Conservation (phyloP, 2,113 vertebrate species). For the Cololabis saira region DNA sequence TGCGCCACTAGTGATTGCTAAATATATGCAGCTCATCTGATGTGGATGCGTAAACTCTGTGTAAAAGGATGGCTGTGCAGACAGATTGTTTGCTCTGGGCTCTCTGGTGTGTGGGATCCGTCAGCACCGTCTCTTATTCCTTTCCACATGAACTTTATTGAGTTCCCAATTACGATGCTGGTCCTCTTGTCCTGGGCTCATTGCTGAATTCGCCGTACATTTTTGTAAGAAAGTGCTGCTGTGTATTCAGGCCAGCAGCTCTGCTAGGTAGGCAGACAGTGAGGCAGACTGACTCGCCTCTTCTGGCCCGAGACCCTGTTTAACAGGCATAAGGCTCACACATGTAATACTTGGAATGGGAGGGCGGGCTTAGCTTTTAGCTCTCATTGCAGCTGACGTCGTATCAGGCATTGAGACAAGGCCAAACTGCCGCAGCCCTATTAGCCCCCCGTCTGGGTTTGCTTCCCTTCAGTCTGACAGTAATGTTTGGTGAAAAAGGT, state of each 20-base stretch:
- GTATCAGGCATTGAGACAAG: conserved; percentile 52
- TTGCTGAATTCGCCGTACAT: conserved; percentile 70
- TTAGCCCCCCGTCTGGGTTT: conserved; percentile 51
- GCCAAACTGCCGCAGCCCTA: conserved; percentile 51
- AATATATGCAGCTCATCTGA: conserved; percentile 73
- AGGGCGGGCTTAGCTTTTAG: conserved; percentile 53
- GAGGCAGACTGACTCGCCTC: conserved; percentile 47
- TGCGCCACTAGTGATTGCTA: conserved; percentile 68
- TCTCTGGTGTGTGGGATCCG: conserved; percentile 62
- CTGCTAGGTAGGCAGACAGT: conserved; percentile 53
- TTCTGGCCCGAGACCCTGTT: conserved; percentile 63
- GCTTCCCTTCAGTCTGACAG: conserved; percentile 35
- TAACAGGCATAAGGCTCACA: conserved; percentile 68
- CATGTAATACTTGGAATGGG: conserved; percentile 55
- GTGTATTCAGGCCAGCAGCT: conserved; percentile 63
- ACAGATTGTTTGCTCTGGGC: conserved; percentile 66
- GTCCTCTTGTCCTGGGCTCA: conserved; percentile 52
- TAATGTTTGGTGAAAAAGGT: conserved; percentile 38
- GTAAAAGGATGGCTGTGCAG: conserved; percentile 64
- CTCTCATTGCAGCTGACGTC: conserved; percentile 54
- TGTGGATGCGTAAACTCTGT: conserved; percentile 67
- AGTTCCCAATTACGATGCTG: conserved; percentile 71
- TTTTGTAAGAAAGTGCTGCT: conserved; percentile 54
- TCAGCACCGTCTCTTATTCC: conserved; percentile 48
- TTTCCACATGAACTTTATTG: conserved; percentile 67